Evolutionary conservation across 2,888 invertebrate species (phyloP).

Genomic region (Pocota personata): DNA sequence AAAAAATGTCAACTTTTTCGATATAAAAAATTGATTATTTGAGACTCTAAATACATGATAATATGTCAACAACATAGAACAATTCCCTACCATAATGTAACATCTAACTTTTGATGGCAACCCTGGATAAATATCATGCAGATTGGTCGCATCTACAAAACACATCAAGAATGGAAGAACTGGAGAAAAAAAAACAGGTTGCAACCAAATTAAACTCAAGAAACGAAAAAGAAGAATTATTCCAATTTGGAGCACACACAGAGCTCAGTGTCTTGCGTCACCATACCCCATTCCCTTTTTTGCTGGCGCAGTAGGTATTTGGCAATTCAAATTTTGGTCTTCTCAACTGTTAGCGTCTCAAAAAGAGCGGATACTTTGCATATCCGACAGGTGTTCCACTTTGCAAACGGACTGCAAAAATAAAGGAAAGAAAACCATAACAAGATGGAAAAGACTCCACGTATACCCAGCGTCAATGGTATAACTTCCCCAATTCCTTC

Average conservation of each 20-base stretch:
- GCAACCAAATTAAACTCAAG: conserved; percentile 54
- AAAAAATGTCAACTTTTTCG: too few species aligned
- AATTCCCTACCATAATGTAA: too few species aligned
- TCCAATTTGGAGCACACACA: conserved; percentile 42
- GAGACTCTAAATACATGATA: too few species aligned
- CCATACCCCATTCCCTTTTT: not conserved
- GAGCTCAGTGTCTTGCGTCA: not conserved
- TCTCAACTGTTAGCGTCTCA: conserved; percentile 30
- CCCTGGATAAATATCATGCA: conserved; percentile 35
- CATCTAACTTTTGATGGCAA: conserved; percentile 8
- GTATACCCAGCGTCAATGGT: conserved; percentile 7
- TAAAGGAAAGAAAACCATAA: conserved; percentile 33
- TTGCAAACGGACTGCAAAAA: not conserved
- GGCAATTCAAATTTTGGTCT: conserved; percentile 49
- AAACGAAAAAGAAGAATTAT: conserved; percentile 38
- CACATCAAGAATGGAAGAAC: not conserved
- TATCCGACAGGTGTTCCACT: conserved; percentile 72
- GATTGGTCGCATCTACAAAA: conserved; percentile 38
- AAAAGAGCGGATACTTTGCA: conserved; percentile 64
- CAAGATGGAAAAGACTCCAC: conserved; percentile 54
- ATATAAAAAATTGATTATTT: too few species aligned
- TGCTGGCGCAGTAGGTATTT: conserved; percentile 14
- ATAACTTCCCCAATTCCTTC: conserved; percentile 59
- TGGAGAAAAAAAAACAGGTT: conserved; percentile 11
- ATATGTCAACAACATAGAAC: too few species aligned